Conservation (phyloP, 1,140 invertebrate species). For the Zaprionus capensis region DNA sequence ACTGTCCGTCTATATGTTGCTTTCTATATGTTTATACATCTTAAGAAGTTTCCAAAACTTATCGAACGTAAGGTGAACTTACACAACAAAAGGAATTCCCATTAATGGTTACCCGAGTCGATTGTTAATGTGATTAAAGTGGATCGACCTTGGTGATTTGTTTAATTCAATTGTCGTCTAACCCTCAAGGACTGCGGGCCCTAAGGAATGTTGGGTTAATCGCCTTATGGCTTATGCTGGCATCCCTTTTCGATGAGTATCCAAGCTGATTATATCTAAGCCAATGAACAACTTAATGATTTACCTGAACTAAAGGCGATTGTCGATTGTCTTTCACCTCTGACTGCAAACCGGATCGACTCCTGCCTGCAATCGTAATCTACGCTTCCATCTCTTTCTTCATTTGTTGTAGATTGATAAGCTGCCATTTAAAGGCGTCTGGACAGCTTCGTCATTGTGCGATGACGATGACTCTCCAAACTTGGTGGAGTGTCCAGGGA, state of each 20-base stretch:
- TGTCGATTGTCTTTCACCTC: neutral
- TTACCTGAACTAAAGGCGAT: neutral
- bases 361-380: constrained; percentile 1
- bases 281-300: neutral
- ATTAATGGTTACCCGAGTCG: neutral
- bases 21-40: neutral
- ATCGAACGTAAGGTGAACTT: neutral
- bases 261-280: neutral
- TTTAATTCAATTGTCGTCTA: neutral
- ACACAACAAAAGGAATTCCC: neutral
- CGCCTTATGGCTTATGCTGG: constrained; percentile 7
- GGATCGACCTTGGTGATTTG: neutral
- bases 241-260: neutral
- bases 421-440: constrained; percentile 31
- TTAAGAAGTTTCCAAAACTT: neutral
- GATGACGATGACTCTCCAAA: constrained; percentile 28
- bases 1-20: neutral
- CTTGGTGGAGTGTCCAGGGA: neutral
- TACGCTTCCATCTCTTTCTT: neutral
- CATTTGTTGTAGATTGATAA: constrained; percentile 22
- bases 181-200: neutral
- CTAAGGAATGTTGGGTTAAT: neutral
- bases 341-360: constrained; percentile 6
- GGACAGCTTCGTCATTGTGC: constrained; percentile 7
- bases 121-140: neutral